A percentile compares a stretch with the other conserved stretches of the same genome.
phyloP scores from a whole-genome alignment of 2,797 vertebrate genomes.

The Neostethus bicornis region DNA sequence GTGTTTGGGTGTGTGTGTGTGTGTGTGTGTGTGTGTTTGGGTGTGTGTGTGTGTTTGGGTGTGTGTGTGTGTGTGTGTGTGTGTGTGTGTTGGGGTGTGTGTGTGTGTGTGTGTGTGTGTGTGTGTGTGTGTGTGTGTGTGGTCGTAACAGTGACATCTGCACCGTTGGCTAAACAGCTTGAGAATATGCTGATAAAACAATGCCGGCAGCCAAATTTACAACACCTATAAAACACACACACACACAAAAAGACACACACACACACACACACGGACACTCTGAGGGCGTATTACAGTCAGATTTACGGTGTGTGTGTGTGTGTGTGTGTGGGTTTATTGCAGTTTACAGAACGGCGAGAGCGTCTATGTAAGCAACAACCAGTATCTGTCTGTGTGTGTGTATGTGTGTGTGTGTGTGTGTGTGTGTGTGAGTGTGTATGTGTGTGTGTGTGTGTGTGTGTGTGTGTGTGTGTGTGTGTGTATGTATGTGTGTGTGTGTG shows the following conservation, averaged over 20 bases:
- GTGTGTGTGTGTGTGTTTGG: conserved; percentile 29
- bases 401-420: conserved; percentile 66
- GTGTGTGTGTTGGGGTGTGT: conserved; percentile 31
- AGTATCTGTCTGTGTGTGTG: conserved; percentile 27
- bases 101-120: conserved; percentile 26
- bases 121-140: conserved; percentile 46
- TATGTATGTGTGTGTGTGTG: conserved; percentile 68
- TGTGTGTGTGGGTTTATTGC: conserved; percentile 76
- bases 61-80: conserved; percentile 30
- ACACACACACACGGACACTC: conserved; percentile 46
- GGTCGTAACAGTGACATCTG: conserved; percentile 79
- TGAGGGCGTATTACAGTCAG: conserved; percentile 74
- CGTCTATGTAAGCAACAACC: conserved; percentile 75
- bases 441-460: conserved; percentile 56
- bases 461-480: conserved; percentile 52
- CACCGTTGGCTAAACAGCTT: conserved; percentile 81
- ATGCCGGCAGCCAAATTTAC: conserved; percentile 79
- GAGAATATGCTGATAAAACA: conserved; percentile 82
- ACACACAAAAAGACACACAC: too few species aligned
- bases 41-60: conserved; percentile 30
- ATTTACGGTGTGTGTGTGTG: conserved; percentile 72
- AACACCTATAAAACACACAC: conserved; percentile 80
- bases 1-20: too few species aligned
- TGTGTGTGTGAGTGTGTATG: conserved; percentile 27
- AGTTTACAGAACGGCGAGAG: conserved; percentile 74